Evolutionary conservation across 2,888 invertebrate genomes (phyloP), one percentile per base, ranked within the genome.

Genomic region (Chydorus sphaericus): DNA sequence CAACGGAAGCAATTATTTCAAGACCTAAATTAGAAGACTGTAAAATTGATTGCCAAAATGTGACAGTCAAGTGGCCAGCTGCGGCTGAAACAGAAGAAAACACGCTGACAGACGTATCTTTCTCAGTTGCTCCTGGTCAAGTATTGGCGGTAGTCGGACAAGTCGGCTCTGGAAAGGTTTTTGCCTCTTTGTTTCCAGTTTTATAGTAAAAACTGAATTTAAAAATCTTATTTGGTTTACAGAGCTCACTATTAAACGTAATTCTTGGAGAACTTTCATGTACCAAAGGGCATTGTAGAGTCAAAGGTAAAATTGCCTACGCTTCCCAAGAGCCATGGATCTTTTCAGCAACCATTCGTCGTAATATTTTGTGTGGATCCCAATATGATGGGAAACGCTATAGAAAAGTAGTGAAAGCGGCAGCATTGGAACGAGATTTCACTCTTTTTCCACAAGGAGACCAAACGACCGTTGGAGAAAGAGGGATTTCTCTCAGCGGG

Each of bases 321-420:
- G 60, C 61, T 14, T 59, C 61, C 5, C 87, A 88, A 69, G 83
- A 87, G 62, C 80, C 89, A 0, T 90, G 89, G 88, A 68, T 82
- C 2, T 82, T 82, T 62, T 75, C 78, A 0, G 80, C 78, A 2
- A 85, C 86, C 59, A 82, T 97, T 0, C 76, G 88, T 10, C 91
- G 94, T 65, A 97, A 97, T 69, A 90, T 97, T 61, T 69, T 92
- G 2, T 96, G 97, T 70, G 94, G 93, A 0, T 78, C 77, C 64
- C 74, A 78, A 59, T 74, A 66, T 61, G 68, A 75, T 53, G 66
- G 66, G 58, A 62, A 64, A 28, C 67, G 66, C 48, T 77, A 75
- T 62, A 65, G 70, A 18, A 56, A 61, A 36, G 62, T 65, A 3
- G 59, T 56, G 28, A 52, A 56, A 38, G 37, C 14, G 14, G 37